These are phyloP conservation scores for Remorina albescens DNA, from an alignment of 2,797 vertebrate genomes.

Conservation along the genomic window DNA sequence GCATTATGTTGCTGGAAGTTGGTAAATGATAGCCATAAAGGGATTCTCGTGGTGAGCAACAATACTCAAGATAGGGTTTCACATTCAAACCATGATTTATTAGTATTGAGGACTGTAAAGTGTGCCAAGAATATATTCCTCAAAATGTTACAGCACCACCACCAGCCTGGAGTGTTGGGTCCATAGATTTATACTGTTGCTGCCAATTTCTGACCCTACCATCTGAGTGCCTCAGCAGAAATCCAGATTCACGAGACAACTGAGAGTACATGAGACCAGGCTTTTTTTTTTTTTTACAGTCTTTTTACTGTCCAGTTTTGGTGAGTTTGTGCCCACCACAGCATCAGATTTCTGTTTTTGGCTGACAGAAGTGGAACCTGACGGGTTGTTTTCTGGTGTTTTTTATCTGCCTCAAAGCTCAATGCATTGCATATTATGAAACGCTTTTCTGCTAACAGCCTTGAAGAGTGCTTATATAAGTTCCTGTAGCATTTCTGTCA, in stretches of 20 bases:
- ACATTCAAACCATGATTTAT: background rate
- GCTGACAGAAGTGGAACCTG: background rate
- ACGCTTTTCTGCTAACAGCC: background rate
- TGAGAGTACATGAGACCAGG: background rate
- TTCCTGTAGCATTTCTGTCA: background rate
- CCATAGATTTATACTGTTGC: background rate
- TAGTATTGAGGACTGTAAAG: background rate
- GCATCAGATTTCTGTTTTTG: slow-evolving; percentile 1
- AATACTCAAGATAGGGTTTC: background rate
- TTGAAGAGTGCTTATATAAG: background rate
- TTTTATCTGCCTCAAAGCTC: background rate
- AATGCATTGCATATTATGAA: background rate
- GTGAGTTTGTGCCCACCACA: background rate
- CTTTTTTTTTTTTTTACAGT: background rate
- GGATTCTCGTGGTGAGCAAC: background rate
- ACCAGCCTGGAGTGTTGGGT: background rate
- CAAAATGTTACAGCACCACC: background rate
- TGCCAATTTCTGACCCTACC: background rate
- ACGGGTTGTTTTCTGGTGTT: background rate
- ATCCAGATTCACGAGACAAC: background rate
- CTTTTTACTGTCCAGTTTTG: background rate
- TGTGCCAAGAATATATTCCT: background rate
- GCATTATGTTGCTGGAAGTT: background rate
- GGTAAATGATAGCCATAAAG: background rate
- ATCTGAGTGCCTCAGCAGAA: background rate